Evolutionary conservation across 2,113 vertebrate species (phyloP), one percentile per base, ranked within the genome.

Genomic region (Dendrocopos noguchii): DNA sequence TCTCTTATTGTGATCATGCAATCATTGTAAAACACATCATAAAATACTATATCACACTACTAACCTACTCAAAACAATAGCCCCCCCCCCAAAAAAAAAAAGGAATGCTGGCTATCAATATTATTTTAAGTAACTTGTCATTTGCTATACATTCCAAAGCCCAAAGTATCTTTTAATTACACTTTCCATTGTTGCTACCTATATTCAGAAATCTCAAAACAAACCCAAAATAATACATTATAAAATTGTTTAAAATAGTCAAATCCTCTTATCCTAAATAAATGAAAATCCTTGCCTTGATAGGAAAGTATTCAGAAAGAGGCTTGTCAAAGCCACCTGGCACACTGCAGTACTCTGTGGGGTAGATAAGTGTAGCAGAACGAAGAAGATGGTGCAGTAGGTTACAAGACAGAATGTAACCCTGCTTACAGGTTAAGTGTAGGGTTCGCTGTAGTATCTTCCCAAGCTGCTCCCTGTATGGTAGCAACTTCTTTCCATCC

Each of bases 301-400:
- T 99, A 95, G 99, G 99, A 89, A 99, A 98, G 97, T 99, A 99
- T 96, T 99, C 98, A 84, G 98, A 97, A 85, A 98, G 97, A 90
- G 98, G 98, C 90, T 98, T 98, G 95, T 98, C 97, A 97, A 99
- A 99, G 94, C 99, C 99, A 44, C 99, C 99, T 39, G 99, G 99
- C 83, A 99, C 97, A 93, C 99, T 99, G 98, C 99, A 99, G 98
- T 99, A 99, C 91, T 99, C 99, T 34, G 98, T 99, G 95, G 99
- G 99, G 97, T 99, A 99, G 97, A 98, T 98, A 90, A 99, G 98
- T 64, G 98, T 99, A 67, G 98, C 98, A 95, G 99, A 99, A 91
- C 99, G 99, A 81, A 99, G 98, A 84, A 99, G 98, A 94, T 99
- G 99, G 93, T 99, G 99, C 94, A 99, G 96, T 95, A 99, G 98